Base-by-base conservation (phyloP, 2,113 vertebrate genomes). In the Toxotes jaculatrix region DNA sequence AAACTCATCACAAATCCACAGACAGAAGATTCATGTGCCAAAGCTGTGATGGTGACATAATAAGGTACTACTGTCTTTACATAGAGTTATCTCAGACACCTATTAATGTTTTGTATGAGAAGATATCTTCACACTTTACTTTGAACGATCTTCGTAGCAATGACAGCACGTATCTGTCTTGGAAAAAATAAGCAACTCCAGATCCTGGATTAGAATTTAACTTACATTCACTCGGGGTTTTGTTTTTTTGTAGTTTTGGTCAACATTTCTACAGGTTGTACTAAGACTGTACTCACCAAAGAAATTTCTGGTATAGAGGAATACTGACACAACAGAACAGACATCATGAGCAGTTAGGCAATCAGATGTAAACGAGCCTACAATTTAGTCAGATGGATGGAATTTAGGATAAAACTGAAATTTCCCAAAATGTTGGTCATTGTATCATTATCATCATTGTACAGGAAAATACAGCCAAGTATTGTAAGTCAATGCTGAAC, bases 321-420 rank as follows among this genome's bases (percentile, higher is more conserved):
- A 43, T 5, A 43, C 42, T 11, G 9, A 43, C 42, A 43, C 42
- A 60, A 42, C 14, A 64, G 10, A 23, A 21, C 4, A 10, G 16
- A 56, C 49, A 75, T 75, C n/a, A 31, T 75, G 21, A 64, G 72
- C n/a, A 4, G 9, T 40, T 7, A n/a, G 12, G 13, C 31, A 49
- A 21, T n/a, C 6, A 10, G 72, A 63, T 51, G 49, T 42, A 65
- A 65, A 76, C 36, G 31, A 57, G 14, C 36, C 34, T 57, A 31
- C 40, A 65, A 21, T 47, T 40, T 32, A 61, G 4, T 2, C 36
- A 43, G 3, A 11, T 34, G 27, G 27, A 27, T 27, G 27, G 27
- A 27, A 27, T 27, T 27, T 27, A 27, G 11, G 19, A 13, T 47
- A 23, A 59, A 59, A 53, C 17, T 49, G 16, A 56, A 67, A 5